Conservation (phyloP, 2,797 vertebrate species). For the Sylvia borin region DNA sequence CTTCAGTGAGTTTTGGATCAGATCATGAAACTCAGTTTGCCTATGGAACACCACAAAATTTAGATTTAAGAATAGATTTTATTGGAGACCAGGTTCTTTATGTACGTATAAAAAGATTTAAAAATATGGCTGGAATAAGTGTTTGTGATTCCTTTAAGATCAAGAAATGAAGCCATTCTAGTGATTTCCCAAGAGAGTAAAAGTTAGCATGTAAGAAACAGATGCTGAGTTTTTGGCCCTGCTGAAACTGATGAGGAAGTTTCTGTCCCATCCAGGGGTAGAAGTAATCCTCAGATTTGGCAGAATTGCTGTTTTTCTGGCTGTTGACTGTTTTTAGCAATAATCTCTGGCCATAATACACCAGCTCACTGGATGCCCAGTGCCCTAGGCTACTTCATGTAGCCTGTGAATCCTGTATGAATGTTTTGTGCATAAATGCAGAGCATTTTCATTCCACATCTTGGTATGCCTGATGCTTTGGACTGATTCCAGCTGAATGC, state of each 20-base stretch:
- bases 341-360: background rate
- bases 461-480: background rate
- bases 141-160: background rate
- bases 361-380: background rate
- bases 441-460: background rate
- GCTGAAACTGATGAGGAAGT: background rate
- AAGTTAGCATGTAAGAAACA: background rate
- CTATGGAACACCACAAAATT: background rate
- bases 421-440: background rate
- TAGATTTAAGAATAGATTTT: background rate
- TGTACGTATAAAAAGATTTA: accelerated
- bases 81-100: background rate
- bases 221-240: background rate
- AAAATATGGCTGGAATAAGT: background rate
- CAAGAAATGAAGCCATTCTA: background rate
- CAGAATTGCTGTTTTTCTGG: background rate
- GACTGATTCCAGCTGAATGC: background rate
- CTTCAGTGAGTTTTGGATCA: background rate
- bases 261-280: background rate
- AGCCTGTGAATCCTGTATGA: background rate
- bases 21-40: background rate
- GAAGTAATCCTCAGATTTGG: background rate
- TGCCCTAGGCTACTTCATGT: background rate
- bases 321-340: background rate
- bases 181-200: background rate